Conservation (phyloP, 2,113 vertebrate species). For the Mesitornis unicolor region DNA sequence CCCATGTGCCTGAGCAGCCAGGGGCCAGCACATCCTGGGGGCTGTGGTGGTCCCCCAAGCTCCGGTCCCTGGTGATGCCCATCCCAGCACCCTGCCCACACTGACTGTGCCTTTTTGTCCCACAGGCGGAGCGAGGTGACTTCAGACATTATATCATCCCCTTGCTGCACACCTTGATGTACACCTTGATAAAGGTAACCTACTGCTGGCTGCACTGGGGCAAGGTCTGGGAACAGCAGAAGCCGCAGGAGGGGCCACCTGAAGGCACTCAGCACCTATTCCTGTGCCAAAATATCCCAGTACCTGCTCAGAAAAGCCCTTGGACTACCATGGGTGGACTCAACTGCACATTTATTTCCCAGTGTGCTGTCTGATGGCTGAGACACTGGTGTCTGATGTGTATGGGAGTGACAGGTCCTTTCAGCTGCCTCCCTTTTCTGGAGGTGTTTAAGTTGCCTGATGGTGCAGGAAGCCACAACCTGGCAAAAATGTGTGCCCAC, state of each 20-base stretch:
- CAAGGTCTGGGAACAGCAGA: not conserved
- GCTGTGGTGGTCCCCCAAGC: not conserved
- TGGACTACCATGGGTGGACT: accelerated
- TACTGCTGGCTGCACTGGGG: accelerated
- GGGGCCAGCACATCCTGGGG: accelerated
- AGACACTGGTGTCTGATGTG: not conserved
- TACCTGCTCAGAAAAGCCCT: not conserved
- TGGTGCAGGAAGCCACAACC: not conserved
- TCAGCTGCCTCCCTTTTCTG: not conserved
- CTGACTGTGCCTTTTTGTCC: not conserved
- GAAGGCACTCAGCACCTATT: not conserved
- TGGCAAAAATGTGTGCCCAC: not conserved
- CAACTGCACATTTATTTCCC: not conserved
- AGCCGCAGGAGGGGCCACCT: not conserved
- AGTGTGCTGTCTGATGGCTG: not conserved
- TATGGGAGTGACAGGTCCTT: not conserved
- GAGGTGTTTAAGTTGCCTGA: not conserved
- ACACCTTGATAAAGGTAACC: slow-evolving; percentile 85
- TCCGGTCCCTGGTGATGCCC: not conserved
- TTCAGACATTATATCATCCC: slow-evolving; percentile 83
- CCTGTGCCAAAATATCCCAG: not conserved
- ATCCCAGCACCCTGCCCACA: not conserved
- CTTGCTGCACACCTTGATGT: slow-evolving; percentile 91
- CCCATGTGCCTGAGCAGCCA: not conserved
- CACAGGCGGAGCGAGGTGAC: slow-evolving; percentile 84